Conservation (phyloP, 2,797 vertebrate genomes). For the Neostethus bicornis region DNA sequence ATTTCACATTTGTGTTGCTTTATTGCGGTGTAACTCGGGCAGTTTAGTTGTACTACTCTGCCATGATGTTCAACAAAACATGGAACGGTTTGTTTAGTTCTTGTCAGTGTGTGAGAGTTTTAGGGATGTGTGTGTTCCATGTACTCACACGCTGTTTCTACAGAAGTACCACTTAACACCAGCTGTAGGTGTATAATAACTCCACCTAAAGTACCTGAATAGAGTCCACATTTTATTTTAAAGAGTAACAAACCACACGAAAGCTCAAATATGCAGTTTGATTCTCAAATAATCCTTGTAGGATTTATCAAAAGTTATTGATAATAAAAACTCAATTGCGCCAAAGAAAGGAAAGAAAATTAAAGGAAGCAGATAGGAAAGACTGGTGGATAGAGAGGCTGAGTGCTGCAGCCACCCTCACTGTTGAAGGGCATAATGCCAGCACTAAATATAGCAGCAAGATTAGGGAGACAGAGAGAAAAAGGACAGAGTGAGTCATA, state of each 20-base stretch:
- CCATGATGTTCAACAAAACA: neutral
- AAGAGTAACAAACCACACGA: constrained; percentile 3
- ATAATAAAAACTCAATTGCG: neutral
- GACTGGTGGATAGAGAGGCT: constrained; percentile 44
- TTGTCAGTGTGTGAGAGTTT: neutral
- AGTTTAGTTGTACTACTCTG: constrained; percentile 2
- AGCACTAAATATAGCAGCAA: constrained; percentile 83
- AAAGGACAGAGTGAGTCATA: constrained; percentile 64
- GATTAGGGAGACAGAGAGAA: constrained; percentile 71
- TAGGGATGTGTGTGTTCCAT: constrained; percentile 1
- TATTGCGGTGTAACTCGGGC: neutral
- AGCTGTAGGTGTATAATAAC: neutral
- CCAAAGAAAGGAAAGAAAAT: constrained; percentile 9
- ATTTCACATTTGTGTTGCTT: constrained; percentile 15
- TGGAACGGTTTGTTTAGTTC: constrained; percentile 1
- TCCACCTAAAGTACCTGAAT: constrained; percentile 18
- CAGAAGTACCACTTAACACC: constrained; percentile 3
- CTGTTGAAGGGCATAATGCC: constrained; percentile 75
- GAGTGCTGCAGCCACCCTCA: constrained; percentile 70
- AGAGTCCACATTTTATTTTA: neutral
- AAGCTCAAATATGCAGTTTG: neutral
- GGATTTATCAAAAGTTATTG: constrained; percentile 4
- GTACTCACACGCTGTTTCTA: constrained; percentile 6
- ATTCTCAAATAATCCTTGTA: constrained; percentile 10
- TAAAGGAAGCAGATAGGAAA: constrained; percentile 8